These are phyloP conservation scores for Molossus alvarezi DNA, from an alignment of 2,797 vertebrate species.

Conservation along the genomic window DNA sequence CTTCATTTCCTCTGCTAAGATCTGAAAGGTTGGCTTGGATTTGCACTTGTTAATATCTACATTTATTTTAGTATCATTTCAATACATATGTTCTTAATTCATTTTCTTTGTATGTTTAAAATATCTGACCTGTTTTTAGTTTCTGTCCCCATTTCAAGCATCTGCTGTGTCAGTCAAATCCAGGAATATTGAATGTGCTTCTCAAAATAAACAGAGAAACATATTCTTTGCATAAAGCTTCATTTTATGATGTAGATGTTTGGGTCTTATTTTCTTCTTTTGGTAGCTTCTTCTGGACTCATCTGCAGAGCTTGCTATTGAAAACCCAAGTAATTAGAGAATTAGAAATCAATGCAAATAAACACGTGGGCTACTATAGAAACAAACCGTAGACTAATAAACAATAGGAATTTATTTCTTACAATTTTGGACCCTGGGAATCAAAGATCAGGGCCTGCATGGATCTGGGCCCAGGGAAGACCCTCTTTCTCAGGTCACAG, in stretches of 20 bases:
- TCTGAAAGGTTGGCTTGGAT: neutral
- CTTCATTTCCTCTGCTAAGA: neutral
- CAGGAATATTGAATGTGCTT: neutral
- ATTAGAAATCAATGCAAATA: neutral
- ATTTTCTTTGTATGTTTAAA: neutral
- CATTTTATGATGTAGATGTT: neutral
- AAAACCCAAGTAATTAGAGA: conserved; percentile 1
- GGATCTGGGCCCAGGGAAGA: neutral
- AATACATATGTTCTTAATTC: neutral
- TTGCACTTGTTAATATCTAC: neutral
- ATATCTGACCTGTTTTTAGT: neutral
- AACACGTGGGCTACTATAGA: neutral
- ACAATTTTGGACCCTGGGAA: neutral
- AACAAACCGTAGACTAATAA: neutral
- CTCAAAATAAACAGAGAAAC: neutral
- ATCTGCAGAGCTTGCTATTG: neutral
- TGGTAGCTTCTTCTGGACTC: neutral
- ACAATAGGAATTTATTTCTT: neutral
- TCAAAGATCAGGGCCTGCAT: neutral
- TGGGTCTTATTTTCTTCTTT: conserved; percentile 13
- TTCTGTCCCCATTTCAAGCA: neutral
- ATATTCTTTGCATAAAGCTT: neutral
- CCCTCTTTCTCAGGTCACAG: neutral
- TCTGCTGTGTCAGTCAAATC: neutral
- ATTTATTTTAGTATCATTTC: neutral